Base-by-base conservation (phyloP, 1,140 invertebrate species). In the Ostrea edulis region DNA sequence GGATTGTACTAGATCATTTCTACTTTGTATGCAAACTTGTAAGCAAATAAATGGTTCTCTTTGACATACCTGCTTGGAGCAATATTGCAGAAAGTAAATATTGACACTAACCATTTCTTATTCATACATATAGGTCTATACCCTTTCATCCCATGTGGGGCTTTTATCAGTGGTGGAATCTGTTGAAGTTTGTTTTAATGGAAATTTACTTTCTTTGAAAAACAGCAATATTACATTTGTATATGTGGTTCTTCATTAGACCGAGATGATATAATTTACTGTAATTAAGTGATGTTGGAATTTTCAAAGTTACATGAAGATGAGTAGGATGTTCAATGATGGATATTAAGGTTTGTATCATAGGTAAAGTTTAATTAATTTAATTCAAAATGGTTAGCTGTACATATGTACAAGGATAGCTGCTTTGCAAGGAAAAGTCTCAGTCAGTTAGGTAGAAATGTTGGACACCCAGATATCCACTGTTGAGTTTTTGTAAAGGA, bases 261-360 rank as follows among this genome's bases (percentile, higher is more conserved):
- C 55, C n/a, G 12, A n/a, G n/a, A 44, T 44, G 35, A 2, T 44
- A 44, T 44, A 44, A 44, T 1, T 44, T 62, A n/a, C 55, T 62
- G 55, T n/a, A n/a, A n/a, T 20, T 20, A 20, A 20, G 2, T 20
- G 12, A 62, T 62, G 55, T 62, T 62, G 55, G 55, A n/a, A 20
- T 2, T 62, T 62, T 20, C 17, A 62, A 58, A 20, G 17, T 17
- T 62, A 20, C 14, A 62, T 62, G 7, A 20, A 62, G 14, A 62
- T 20, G 3, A 62, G 20, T 62, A n/a, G 55, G 20, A 62, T 20
- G 20, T 62, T 17, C 17, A 62, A 62, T 17, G 55, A 62, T 62
- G 55, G 55, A 62, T 62, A n/a, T 62, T 62, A 62, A 62, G 55
- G 55, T 62, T 62, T 62, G 55, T 62, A 62, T 62, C 20, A 44